A percentile compares a stretch with the other conserved stretches of the same genome.
phyloP scores from a whole-genome alignment of 2,888 invertebrate genomes.

The Pandemis cinnamomeana region DNA sequence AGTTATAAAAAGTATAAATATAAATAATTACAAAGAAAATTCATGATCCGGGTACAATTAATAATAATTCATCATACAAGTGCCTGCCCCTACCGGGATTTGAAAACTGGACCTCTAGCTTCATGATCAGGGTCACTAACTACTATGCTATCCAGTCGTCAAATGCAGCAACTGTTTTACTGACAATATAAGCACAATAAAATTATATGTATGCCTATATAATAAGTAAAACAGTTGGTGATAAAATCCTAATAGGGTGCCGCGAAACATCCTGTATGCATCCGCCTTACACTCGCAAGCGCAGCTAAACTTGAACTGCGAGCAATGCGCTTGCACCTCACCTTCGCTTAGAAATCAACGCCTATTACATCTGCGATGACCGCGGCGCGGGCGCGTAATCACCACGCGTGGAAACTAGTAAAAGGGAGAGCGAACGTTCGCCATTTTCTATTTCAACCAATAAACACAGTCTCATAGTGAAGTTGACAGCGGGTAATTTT shows the following conservation, averaged over 20 bases:
- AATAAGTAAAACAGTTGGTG: too few relatives aligned
- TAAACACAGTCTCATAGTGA: neutral
- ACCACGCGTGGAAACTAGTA: slow-evolving; percentile 57
- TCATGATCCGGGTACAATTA: too few relatives aligned
- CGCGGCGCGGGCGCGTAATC: slow-evolving; percentile 46
- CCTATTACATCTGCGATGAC: slow-evolving; percentile 68
- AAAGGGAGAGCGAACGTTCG: slow-evolving; percentile 69
- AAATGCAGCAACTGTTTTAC: too few relatives aligned
- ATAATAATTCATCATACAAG: too few relatives aligned
- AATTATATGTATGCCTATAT: too few relatives aligned
- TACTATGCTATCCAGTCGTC: too few relatives aligned
- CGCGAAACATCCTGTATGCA: slow-evolving; percentile 7
- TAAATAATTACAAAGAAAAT: too few relatives aligned
- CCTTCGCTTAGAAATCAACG: slow-evolving; percentile 83
- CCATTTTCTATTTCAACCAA: slow-evolving; percentile 5
- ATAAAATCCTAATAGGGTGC: neutral
- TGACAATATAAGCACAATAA: too few relatives aligned
- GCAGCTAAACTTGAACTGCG: slow-evolving; percentile 80
- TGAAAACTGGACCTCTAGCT: too few relatives aligned
- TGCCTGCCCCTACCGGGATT: too few relatives aligned
- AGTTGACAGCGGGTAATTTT: neutral
- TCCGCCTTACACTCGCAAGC: slow-evolving; percentile 50
- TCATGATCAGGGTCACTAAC: too few relatives aligned
- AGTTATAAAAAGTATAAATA: too few relatives aligned
- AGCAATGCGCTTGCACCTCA: slow-evolving; percentile 76